These are phyloP conservation scores for Acanthopagrus latus DNA, from an alignment of 2,797 vertebrate genomes.

Conservation along the genomic window DNA sequence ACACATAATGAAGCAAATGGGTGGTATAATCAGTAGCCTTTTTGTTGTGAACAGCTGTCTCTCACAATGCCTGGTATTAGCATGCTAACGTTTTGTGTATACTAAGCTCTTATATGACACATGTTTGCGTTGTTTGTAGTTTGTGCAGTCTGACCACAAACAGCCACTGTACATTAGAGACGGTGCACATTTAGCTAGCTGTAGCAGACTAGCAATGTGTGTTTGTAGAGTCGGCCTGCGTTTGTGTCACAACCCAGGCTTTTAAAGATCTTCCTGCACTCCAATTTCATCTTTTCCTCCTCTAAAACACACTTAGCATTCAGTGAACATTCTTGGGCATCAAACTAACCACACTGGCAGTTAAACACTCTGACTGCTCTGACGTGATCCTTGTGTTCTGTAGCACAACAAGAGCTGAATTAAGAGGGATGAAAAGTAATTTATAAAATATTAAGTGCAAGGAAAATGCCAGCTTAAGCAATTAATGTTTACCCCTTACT, in stretches of 20 bases:
- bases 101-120: background rate
- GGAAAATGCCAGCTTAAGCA: background rate
- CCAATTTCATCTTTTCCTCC: background rate
- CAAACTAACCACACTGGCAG: too few relatives aligned
- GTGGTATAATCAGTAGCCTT: background rate
- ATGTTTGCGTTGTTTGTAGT: background rate
- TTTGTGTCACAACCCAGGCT: background rate
- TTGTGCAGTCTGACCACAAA: background rate
- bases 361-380: background rate
- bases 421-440: background rate
- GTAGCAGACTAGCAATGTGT: background rate
- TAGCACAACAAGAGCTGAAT: background rate
- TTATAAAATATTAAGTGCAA: background rate
- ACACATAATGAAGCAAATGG: too few relatives aligned
- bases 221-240: background rate
- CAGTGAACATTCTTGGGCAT: background rate
- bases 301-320: background rate
- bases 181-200: too few relatives aligned
- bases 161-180: background rate
- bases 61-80: background rate
- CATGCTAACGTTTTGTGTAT: too few relatives aligned
- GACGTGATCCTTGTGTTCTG: background rate
- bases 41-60: background rate
- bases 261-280: background rate
- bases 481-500: conserved; percentile 16